Base-by-base conservation (phyloP, 2,797 vertebrate species). In the Psittacula derbiana region DNA sequence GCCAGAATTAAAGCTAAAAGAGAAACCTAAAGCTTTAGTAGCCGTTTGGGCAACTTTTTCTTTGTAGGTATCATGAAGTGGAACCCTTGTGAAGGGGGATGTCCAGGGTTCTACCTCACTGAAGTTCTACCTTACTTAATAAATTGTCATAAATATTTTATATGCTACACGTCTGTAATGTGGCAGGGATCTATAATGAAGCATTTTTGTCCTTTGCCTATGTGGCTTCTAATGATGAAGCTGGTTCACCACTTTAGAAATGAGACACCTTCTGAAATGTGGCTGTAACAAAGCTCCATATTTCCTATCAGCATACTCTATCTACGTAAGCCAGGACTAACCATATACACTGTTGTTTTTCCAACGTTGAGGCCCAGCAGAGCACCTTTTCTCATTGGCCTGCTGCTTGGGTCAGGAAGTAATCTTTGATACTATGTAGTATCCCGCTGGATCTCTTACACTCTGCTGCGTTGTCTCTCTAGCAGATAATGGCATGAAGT, bases 311-410 rank as follows among this genome's bases (percentile, higher is more conserved):
- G 14, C 5, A 6, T 14, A 1, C 12, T 33, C 25, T 67, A 24
- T 16, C 31, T 80, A 0, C 24, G 55, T 41, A 66, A 50, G 21
- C 18, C 10, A 82, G 12, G 33, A 50, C 27, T 66, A 70, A 16
- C 20, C 30, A 24, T 70, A 18, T 8, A 13, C 4, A 4, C 1
- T 2, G 3, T 18, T 44, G 11, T 70, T 90, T 62, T 12, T 44
- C 16, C 21, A 57, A 0, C 0, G 0, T 0, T 50, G 31, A 30
- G 12, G 38, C 8, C n/a, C 31, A 78, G 11, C 10, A 67, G 30
- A 60, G 5, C 20, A 64, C 11, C 27, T 43, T 27, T 57, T 28
- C 43, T 88, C 4, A 30, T 27, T 36, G 38, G 11, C 16, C 19
- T 43, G 23, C 47, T 46, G 27, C 20, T 33, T 80, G 6, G 12